Evolutionary conservation across 2,888 invertebrate genomes (phyloP), one percentile per base, ranked within the genome.

Genomic region (Drosophila histrio): DNA sequence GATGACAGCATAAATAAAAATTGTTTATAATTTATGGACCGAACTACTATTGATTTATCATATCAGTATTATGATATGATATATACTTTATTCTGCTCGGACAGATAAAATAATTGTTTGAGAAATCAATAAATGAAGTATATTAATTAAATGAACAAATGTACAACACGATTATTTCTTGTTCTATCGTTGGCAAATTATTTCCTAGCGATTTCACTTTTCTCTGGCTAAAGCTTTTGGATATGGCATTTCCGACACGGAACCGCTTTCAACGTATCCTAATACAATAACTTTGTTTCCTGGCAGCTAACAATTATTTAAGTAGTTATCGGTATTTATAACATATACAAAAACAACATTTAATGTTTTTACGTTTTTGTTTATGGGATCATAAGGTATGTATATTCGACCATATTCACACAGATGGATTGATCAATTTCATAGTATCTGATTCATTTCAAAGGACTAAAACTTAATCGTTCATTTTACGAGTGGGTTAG

Each of bases 331-430:
- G 44, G 43, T 67, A 57, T 38, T 36, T 21, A 86, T 68, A 71
- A 79, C 79, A 70, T 62, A 32, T 57, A 78, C 80, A 69, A 54
- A 72, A 64, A 77, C 82, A 81, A 81, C 82, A 84, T 74, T 81
- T 46, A 80, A 69, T 86, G 61, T 50, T 26, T 19, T 38, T 41
- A 52, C 30, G n/a, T 50, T 54, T 58, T 59, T 47, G 34, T 53
- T 64, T n/a, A 50, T 56, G 50, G 52, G 13, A 41, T 43, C 39
- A 50, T 41, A 34, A n/a, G 21, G 26, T 30, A 24, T 41, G 15
- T 49, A 24, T 56, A 57, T 68, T 59, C 52, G 28, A 60, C 17
- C 36, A 68, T 49, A 57, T 59, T 58, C 72, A 64, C 41, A 62
- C 19, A 30, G 41, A 67, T 17, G 36, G 21, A 52, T 46, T 46